A percentile compares a stretch with the other conserved stretches of the same genome.
Conservation (phyloP, 1,140 invertebrate species). For the Phymastichus coffea region DNA sequence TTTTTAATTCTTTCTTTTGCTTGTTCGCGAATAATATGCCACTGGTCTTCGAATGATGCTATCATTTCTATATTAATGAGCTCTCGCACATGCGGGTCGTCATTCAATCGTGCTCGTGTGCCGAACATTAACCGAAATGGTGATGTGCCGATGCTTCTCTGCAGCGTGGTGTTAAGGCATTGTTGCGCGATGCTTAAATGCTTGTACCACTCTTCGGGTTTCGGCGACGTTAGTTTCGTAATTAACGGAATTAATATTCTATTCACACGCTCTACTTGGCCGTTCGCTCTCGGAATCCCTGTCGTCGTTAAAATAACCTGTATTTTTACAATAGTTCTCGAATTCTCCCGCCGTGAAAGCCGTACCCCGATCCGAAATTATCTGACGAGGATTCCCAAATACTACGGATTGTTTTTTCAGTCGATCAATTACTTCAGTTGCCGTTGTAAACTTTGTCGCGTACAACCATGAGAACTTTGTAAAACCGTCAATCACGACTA, state of each 20-base stretch:
- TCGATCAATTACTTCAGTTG: constrained; percentile 6
- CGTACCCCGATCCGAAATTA: constrained; percentile 26
- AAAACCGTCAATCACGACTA: constrained; percentile 47
- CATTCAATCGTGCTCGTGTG: too few relatives aligned
- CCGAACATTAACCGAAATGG: constrained; percentile 21
- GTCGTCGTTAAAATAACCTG: constrained; percentile 31
- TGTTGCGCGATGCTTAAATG: constrained; percentile 37
- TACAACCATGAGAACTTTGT: constrained; percentile 42
- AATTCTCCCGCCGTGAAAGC: constrained; percentile 21
- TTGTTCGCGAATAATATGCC: constrained; percentile 11
- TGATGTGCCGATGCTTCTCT: constrained; percentile 22
- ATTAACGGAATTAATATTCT: constrained; percentile 32
- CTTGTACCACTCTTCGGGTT: constrained; percentile 40
- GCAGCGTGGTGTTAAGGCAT: constrained; percentile 35
- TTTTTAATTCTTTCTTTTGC: constrained; percentile 15
- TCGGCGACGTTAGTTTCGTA: constrained; percentile 33
- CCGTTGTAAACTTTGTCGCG: constrained; percentile 7
- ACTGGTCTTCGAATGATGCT: too few relatives aligned
- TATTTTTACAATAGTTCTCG: too few relatives aligned
- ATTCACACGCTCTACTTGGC: constrained; percentile 39
- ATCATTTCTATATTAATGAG: too few relatives aligned
- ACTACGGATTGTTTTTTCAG: neutral
- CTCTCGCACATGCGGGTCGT: too few relatives aligned
- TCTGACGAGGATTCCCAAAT: constrained; percentile 25
- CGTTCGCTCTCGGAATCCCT: constrained; percentile 40